Conservation (phyloP, 2,797 vertebrate species). For the Vultur gryphus region DNA sequence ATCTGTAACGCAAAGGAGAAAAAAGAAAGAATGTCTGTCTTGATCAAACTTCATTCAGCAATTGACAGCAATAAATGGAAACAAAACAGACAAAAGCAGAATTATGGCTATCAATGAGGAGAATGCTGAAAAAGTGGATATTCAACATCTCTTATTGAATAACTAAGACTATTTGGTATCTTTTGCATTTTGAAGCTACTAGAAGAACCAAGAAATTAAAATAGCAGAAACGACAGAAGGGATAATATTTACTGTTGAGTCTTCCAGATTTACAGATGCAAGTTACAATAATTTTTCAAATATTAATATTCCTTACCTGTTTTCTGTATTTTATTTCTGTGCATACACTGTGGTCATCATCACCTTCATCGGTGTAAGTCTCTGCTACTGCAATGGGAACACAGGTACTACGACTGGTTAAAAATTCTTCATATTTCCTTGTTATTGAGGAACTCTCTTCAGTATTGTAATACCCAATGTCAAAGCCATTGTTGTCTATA, state of each 20-base stretch:
- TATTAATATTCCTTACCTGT: constrained; percentile 46
- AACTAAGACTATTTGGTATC: not conserved
- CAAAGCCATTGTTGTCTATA: constrained; percentile 61
- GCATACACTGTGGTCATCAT: constrained; percentile 38
- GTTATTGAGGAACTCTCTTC: constrained; percentile 65
- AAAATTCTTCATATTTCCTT: constrained; percentile 76
- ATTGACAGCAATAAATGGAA: not conserved
- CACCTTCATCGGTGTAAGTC: constrained; percentile 33
- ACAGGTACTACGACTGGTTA: constrained; percentile 70
- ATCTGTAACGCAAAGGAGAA: not conserved
- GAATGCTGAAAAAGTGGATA: not conserved
- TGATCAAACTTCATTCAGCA: not conserved
- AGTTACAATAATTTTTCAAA: not conserved
- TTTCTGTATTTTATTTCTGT: not conserved
- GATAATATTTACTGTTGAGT: not conserved
- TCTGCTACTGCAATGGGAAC: constrained; percentile 84
- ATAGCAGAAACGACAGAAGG: not conserved
- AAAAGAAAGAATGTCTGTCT: not conserved
- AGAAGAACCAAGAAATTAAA: not conserved
- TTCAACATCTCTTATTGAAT: not conserved
- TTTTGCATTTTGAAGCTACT: not conserved
- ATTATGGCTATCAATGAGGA: not conserved
- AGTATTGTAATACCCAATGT: constrained; percentile 24
- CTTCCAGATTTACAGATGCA: not conserved
- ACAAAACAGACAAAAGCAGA: not conserved